These are phyloP conservation scores for Rousettus madagascariensis DNA, from an alignment of 2,797 vertebrate species.

Conservation along the genomic window DNA sequence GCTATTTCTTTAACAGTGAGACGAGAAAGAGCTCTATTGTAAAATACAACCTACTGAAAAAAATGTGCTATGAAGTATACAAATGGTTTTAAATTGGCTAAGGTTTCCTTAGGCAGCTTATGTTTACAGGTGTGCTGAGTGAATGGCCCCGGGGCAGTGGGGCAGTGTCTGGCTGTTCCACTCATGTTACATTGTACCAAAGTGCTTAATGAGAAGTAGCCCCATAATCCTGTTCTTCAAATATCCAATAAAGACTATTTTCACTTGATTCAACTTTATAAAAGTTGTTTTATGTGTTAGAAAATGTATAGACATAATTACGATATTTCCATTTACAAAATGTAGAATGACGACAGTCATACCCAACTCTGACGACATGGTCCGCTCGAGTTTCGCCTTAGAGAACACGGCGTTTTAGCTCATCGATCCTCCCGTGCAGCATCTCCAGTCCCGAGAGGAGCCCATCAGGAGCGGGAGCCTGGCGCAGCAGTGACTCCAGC, in stretches of 20 bases:
- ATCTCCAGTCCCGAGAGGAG: slow-evolving; percentile 85
- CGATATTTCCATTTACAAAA: background rate
- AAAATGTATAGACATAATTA: background rate
- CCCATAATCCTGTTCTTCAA: slow-evolving; percentile 63
- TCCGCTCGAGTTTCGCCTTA: background rate
- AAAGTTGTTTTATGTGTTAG: slow-evolving; percentile 54
- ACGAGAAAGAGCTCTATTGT: slow-evolving; percentile 11
- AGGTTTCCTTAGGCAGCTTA: slow-evolving; percentile 60
- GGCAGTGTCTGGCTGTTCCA: background rate
- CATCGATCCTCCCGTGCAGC: slow-evolving; percentile 81
- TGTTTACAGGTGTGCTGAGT: slow-evolving; percentile 76
- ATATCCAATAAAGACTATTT: slow-evolving; percentile 83
- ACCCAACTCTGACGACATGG: background rate
- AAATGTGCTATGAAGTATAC: slow-evolving; percentile 31
- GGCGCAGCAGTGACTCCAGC: slow-evolving; percentile 83
- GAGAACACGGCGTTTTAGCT: slow-evolving; percentile 43
- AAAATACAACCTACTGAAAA: slow-evolving; percentile 42
- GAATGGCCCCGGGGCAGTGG: slow-evolving; percentile 26
- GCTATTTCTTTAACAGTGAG: slow-evolving; percentile 51
- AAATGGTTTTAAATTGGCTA: slow-evolving; percentile 40
- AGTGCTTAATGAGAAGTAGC: slow-evolving; percentile 63
- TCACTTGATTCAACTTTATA: slow-evolving; percentile 71
- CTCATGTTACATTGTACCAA: slow-evolving; percentile 62
- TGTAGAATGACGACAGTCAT: background rate
- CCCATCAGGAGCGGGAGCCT: slow-evolving; percentile 87